phyloP scores from a whole-genome alignment of 2,888 invertebrate genomes.

The Drosophila greeni region DNA sequence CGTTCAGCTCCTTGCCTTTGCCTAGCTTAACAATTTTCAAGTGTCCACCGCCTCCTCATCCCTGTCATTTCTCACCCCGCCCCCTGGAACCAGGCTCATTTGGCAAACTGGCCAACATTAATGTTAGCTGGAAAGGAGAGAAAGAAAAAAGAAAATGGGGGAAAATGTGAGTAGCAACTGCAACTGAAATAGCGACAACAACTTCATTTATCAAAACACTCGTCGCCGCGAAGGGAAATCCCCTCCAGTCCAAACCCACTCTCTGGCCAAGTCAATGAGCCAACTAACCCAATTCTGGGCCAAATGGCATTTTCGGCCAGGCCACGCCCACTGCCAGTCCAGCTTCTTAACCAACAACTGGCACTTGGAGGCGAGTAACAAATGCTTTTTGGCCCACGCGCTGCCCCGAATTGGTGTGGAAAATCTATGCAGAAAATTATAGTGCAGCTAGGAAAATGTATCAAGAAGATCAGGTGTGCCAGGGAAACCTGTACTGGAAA shows the following conservation, averaged over 20 bases:
- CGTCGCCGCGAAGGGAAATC: conserved; percentile 10
- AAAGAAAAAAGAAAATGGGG: conserved; percentile 3
- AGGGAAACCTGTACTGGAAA: background rate
- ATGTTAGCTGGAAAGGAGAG: conserved; percentile 28
- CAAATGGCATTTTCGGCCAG: conserved; percentile 11
- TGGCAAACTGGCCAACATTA: conserved; percentile 51
- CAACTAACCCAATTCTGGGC: conserved; percentile 55
- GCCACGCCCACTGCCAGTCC: conserved; percentile 12
- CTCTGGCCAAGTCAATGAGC: conserved; percentile 26
- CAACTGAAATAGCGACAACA: conserved; percentile 52
- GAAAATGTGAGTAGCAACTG: conserved; percentile 24
- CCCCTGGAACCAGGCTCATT: conserved; percentile 44
- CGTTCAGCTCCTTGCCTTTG: conserved; percentile 16
- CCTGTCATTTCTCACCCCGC: conserved; percentile 4
- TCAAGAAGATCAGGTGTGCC: background rate
- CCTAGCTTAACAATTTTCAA: conserved; percentile 45
- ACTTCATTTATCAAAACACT: conserved; percentile 64
- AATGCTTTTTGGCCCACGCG: conserved; percentile 5
- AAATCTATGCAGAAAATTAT: background rate
- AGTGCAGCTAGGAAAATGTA: background rate
- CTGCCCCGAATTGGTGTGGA: background rate
- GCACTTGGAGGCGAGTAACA: background rate
- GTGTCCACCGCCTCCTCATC: conserved; percentile 26
- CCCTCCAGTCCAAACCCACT: background rate
- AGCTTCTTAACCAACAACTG: background rate